These are phyloP conservation scores for Campoplex nolae DNA, from an alignment of 2,888 invertebrate species.

Conservation along the genomic window DNA sequence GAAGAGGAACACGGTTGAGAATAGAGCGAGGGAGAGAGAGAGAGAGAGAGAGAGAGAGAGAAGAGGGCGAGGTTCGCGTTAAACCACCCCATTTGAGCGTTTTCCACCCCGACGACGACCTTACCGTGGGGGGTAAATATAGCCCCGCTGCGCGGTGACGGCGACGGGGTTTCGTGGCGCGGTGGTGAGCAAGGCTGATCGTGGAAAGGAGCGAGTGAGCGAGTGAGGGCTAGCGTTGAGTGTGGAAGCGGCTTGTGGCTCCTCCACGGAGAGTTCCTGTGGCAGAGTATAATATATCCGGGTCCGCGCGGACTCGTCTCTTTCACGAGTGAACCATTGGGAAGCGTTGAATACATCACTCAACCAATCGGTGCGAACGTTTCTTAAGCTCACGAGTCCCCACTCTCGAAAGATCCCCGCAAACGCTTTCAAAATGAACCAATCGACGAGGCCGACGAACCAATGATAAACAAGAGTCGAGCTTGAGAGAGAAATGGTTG, in stretches of 20 bases:
- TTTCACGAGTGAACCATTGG: slow-evolving; percentile 42
- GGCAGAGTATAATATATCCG: slow-evolving; percentile 35
- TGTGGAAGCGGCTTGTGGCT: slow-evolving; percentile 68
- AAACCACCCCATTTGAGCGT: slow-evolving; percentile 85
- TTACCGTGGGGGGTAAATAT: slow-evolving; percentile 81
- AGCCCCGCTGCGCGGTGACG: slow-evolving; percentile 71
- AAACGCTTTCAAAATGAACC: slow-evolving; percentile 78
- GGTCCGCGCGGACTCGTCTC: slow-evolving; percentile 71
- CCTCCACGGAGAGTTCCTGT: slow-evolving; percentile 56
- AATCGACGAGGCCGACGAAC: slow-evolving; percentile 72
- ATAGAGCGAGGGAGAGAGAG: slow-evolving; percentile 70
- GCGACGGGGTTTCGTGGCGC: slow-evolving; percentile 68
- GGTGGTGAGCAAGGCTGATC: slow-evolving; percentile 56
- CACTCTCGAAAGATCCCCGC: slow-evolving; percentile 71
- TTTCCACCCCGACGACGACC: slow-evolving; percentile 84
- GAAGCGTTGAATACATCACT: slow-evolving; percentile 69
- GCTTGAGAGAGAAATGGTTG: slow-evolving; percentile 27
- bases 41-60: slow-evolving; percentile 4
- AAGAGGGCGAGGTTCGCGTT: slow-evolving; percentile 81
- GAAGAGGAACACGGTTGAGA: slow-evolving; percentile 4
- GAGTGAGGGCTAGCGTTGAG: neutral
- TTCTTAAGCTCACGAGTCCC: slow-evolving; percentile 75
- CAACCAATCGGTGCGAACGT: slow-evolving; percentile 74
- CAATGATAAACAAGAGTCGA: slow-evolving; percentile 68
- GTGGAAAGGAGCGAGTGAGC: slow-evolving; percentile 22